Conservation (phyloP, 2,888 invertebrate species). For the Euplexia lucipara region DNA sequence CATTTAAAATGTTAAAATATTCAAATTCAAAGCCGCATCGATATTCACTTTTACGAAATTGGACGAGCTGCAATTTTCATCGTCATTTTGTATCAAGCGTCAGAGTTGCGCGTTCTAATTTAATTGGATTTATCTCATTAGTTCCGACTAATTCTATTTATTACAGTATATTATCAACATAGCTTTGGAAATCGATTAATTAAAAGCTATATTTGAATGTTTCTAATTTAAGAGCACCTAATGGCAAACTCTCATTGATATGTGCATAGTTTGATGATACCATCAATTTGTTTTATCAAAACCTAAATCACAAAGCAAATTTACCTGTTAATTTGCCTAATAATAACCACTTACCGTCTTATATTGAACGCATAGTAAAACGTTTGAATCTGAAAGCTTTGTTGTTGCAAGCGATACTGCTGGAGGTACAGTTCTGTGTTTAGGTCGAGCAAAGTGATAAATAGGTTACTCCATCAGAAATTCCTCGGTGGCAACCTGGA, state of each 20-base stretch:
- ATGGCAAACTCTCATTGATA: background rate
- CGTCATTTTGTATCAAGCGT: conserved; percentile 22
- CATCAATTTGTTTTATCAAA: conserved; percentile 12
- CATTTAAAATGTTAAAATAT: conserved; percentile 40
- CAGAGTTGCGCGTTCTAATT: conserved; percentile 37
- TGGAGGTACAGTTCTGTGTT: no score
- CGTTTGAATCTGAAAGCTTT: no score
- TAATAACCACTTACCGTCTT: no score
- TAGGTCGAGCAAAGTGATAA: no score
- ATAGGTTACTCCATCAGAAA: no score
- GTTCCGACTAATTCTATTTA: conserved; percentile 38
- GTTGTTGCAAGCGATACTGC: no score
- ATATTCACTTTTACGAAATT: conserved; percentile 22
- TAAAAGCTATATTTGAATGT: conserved; percentile 17
- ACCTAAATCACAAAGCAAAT: background rate
- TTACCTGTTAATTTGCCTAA: no score
- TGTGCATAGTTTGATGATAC: background rate
- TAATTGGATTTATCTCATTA: conserved; percentile 49
- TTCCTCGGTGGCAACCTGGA: no score
- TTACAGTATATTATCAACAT: conserved; percentile 27
- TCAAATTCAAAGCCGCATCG: conserved; percentile 29
- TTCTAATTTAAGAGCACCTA: conserved; percentile 3
- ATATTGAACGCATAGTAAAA: no score
- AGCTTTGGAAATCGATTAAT: conserved; percentile 27
- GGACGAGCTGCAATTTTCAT: conserved; percentile 28